A percentile compares a stretch with the other conserved stretches of the same genome.
Conservation (phyloP, 2,888 invertebrate genomes). For the Busseola fusca region DNA sequence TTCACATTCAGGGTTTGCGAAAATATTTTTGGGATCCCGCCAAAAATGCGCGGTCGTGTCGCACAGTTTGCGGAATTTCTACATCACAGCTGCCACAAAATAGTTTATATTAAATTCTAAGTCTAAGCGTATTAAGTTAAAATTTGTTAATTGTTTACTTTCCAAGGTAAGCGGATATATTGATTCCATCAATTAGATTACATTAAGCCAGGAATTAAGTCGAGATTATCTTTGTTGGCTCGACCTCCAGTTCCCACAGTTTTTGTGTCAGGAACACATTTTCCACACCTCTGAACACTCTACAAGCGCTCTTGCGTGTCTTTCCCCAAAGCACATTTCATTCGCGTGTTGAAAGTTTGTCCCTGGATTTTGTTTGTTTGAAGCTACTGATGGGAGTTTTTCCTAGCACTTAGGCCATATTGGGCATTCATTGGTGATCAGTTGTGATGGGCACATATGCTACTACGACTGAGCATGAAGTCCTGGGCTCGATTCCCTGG, state of each 20-base stretch:
- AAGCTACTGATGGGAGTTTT: background rate
- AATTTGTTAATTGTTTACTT: constrained; percentile 31
- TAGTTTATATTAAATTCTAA: constrained; percentile 42
- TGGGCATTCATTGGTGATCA: background rate
- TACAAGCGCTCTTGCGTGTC: background rate
- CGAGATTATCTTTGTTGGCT: constrained; percentile 39
- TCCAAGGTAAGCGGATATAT: constrained; percentile 50
- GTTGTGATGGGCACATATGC: background rate
- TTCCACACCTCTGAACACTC: background rate
- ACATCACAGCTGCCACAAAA: background rate
- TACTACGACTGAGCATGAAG: background rate
- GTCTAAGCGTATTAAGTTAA: constrained; percentile 33
- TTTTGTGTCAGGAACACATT: constrained; percentile 1
- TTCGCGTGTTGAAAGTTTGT: constrained; percentile 3
- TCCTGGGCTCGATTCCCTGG: background rate
- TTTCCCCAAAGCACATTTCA: background rate
- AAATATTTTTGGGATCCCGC: constrained; percentile 21
- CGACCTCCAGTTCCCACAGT: constrained; percentile 26
- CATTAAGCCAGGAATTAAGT: constrained; percentile 41
- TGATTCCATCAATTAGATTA: constrained; percentile 53
- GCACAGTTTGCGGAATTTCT: constrained; percentile 13
- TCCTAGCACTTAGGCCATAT: background rate
- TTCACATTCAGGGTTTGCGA: constrained; percentile 1
- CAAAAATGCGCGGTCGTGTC: constrained; percentile 19
- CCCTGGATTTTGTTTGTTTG: background rate